Base-by-base conservation (phyloP, 2,113 vertebrate genomes). In the Nannospalax galili region DNA sequence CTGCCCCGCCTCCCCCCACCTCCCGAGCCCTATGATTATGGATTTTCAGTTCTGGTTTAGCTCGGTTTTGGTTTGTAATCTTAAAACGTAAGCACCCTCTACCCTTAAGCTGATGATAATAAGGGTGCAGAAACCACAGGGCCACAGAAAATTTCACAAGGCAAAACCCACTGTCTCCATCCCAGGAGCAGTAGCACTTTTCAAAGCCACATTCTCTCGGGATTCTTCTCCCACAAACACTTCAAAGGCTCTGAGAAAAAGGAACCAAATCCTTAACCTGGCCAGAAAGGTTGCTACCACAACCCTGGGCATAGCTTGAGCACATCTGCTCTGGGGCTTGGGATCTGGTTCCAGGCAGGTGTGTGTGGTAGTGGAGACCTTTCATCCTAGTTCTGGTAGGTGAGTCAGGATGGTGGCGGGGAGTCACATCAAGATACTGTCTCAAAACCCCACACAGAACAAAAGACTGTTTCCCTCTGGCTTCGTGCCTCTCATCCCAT, bases 31-130 rank as follows among this genome's bases (percentile, higher is more conserved):
- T 62, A 28, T 28, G 64, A 86, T 62, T 82, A 40, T 7, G 6
- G 24, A 72, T 91, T 93, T 77, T 78, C 81, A 77, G n/a, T 62
- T 74, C 87, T n/a, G 45, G 24, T 52, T 58, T 77, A 7, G 28
- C n/a, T n/a, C n/a, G n/a, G n/a, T 52, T 52, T 87, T 69, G 79
- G 64, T 79, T 86, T 78, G 94, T 69, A 84, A 56, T 84, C 78
- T 69, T 45, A 89, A 37, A 88, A 72, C 15, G 2, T 79, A 48
- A 58, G 40, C 14, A 32, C 35, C 24, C 90, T 65, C 35, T 30
- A 32, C 32, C 58, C 90, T 75, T 56, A 78, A 69, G 79, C 35
- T 42, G 58, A 40, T 14, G 64, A 8, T 69, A 72, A 79, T 48
- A 85, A 40, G 37, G 30, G 26, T 79, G 11, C 8, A 77, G 16